Base-by-base conservation (phyloP, 2,113 vertebrate genomes). In the Campylomormyrus tamandua region DNA sequence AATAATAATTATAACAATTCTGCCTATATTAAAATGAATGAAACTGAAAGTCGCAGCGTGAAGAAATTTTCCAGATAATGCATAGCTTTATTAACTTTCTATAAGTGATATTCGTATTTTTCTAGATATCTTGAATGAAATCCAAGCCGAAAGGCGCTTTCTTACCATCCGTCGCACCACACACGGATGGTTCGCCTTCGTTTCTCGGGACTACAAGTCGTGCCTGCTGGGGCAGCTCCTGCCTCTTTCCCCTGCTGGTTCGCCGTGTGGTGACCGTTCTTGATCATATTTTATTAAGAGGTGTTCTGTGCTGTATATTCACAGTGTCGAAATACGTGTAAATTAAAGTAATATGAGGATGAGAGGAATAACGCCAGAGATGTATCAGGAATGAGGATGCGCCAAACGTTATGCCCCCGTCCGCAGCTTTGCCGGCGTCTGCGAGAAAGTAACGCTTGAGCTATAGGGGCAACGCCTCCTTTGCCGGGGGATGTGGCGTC, bases 81-180 rank as follows among this genome's bases (percentile, higher is more conserved):
- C 35, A 80, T 80, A 19, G 35, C 74, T 80, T 80, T 42, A 42
- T 42, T 35, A 42, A 80, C 31, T 80, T 80, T 80, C 31, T 80
- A 15, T 42, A 80, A 80, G 74, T 80, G 35, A 39, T 80, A 80
- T 35, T 80, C 74, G 2, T 42, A 31, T 70, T 39, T 80, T 39
- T 7, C 74, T 80, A 80, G 0, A 80, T 42, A 80, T 80, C 15
- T 39, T 80, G 74, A 39, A 42, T 42, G 70, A 39, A 39, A 39
- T 42, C 15, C 8, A 66, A 11, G 62, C n/a, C 27, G 62, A 70
- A 39, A 80, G 74, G 31, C 0, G 74, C 1, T 80, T 74, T 74
- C 97, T 98, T 96, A 98, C 98, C 98, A 99, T 50, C 98, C 98
- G 17, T 98, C 98, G 91, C 98, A 99, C 98, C 98, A 98, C 93